These are phyloP conservation scores for Microcebus jonahi DNA, from an alignment of 2,113 vertebrate species.

Conservation along the genomic window DNA sequence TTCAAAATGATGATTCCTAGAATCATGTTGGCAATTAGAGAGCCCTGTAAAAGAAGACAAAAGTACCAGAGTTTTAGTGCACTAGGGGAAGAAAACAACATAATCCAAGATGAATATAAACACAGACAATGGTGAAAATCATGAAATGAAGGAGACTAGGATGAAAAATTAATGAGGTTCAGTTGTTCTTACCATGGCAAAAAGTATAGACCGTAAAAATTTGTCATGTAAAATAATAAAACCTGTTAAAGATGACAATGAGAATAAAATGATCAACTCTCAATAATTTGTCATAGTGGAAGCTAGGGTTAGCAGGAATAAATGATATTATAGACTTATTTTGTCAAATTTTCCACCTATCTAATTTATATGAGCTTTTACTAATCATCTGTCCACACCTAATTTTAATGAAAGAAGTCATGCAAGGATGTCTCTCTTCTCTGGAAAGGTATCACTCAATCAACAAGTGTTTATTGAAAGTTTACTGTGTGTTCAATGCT, in stretches of 20 bases:
- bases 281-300: background rate
- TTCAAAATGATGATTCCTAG: conserved; percentile 96
- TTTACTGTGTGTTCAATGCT: background rate
- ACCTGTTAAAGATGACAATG: background rate
- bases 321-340: background rate
- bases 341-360: background rate
- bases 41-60: conserved; percentile 88
- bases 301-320: background rate
- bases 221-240: background rate
- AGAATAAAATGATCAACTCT: background rate
- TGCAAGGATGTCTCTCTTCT: background rate
- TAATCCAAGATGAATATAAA: background rate
- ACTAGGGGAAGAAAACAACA: background rate
- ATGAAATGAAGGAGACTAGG: background rate
- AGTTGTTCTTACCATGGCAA: background rate
- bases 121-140: background rate
- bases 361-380: background rate
- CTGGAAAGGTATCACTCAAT: background rate
- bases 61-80: background rate
- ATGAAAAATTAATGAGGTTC: background rate
- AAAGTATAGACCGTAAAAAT: background rate
- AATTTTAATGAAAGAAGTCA: background rate
- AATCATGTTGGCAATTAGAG: conserved; percentile 97
- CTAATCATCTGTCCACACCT: background rate
- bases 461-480: background rate